Percentiles rank a stretch among this genome's conserved stretches.
Evolutionary conservation across 2,113 vertebrate species (phyloP).

Genomic region (Tragelaphus buxtoni): DNA sequence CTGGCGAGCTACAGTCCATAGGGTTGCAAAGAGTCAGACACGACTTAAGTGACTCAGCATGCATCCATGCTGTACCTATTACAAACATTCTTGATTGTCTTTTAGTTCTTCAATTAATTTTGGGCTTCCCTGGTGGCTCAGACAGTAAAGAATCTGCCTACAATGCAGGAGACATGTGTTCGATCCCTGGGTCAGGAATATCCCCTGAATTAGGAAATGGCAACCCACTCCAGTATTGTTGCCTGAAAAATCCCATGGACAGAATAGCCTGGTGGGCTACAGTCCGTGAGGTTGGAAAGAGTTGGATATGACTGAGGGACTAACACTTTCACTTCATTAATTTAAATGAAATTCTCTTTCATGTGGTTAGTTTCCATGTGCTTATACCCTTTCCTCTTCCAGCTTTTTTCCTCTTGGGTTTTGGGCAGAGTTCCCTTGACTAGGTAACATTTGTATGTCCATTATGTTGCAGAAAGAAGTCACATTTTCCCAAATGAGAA

Average conservation of each 20-base stretch:
- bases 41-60: not conserved
- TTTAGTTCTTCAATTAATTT: not conserved
- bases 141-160: not conserved
- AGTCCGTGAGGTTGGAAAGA: not conserved
- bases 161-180: not conserved
- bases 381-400: not conserved
- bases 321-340: not conserved
- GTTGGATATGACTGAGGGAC: not conserved
- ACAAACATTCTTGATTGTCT: not conserved
- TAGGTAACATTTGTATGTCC: not conserved
- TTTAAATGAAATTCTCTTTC: not conserved
- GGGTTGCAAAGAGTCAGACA: not conserved
- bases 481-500: slow-evolving; percentile 23
- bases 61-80: not conserved
- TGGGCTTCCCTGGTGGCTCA: not conserved
- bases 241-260: not conserved
- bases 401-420: not conserved
- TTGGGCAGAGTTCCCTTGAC: not conserved
- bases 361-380: not conserved
- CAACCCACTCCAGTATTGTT: not conserved
- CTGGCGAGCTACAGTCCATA: not conserved
- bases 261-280: not conserved
- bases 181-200: not conserved
- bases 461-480: slow-evolving; percentile 24
- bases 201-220: not conserved